Percentiles rank a stretch among this genome's conserved stretches.
Conservation (phyloP, 30 jellyfish, hydroid and myxozoan genomes). For the Chironex yamaguchii region DNA sequence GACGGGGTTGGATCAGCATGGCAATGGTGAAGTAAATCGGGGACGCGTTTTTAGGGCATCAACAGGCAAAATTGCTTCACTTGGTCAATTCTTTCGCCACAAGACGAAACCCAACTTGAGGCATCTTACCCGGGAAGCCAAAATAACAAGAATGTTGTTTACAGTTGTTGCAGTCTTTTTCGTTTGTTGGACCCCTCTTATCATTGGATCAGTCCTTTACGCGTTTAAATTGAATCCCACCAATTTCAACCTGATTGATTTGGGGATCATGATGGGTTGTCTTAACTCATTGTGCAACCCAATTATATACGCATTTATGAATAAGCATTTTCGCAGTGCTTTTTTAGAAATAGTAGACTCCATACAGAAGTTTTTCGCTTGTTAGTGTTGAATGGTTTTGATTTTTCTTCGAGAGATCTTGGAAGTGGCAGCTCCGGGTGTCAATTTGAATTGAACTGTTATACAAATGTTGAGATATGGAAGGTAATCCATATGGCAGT, state of each 20-base stretch:
- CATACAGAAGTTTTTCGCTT: too few species aligned
- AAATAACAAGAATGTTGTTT: conserved; percentile 85
- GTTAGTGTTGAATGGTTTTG: too few species aligned
- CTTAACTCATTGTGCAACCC: conserved; percentile 92
- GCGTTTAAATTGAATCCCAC: conserved; percentile 75
- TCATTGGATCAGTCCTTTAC: conserved; percentile 71
- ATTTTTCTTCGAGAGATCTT: too few species aligned
- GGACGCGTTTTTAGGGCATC: background rate
- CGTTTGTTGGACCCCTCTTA: conserved; percentile 97
- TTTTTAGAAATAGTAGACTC: conserved; percentile 37
- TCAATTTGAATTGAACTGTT: too few species aligned
- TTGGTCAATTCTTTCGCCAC: background rate
- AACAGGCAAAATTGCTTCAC: background rate
- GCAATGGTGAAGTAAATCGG: background rate
- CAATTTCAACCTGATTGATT: conserved; percentile 61
- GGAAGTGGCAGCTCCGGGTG: too few species aligned
- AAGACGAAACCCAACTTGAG: conserved; percentile 4
- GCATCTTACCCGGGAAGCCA: conserved; percentile 68
- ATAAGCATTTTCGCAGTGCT: conserved; percentile 70
- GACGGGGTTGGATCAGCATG: background rate
- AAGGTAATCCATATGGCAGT: too few species aligned
- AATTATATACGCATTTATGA: conserved; percentile 92
- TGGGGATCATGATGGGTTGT: conserved; percentile 87
- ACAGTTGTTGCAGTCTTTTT: conserved; percentile 86
- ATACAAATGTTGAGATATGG: too few species aligned